Base-by-base conservation (phyloP, 2,888 invertebrate species). In the Dryomyza anilis region DNA sequence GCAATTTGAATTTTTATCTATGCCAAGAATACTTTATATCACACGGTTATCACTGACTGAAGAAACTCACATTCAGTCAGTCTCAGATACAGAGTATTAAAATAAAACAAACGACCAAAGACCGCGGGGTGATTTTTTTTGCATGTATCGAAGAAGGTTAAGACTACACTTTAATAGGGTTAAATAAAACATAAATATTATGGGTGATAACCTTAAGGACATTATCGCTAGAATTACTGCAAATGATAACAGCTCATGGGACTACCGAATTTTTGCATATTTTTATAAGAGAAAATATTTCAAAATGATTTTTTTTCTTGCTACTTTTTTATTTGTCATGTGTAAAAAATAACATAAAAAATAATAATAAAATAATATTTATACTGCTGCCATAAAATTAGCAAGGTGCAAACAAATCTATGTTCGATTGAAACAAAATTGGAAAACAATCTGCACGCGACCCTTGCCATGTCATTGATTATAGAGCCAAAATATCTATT, bases 1-100 rank as follows among this genome's bases (percentile, higher is more conserved):
- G n/a, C 16, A 27, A 14, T 57, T 43, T 39, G 57, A 57, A 57
- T 57, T 57, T 43, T 43, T 57, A 57, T 57, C 43, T 27, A 10
- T 14, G n/a, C 14, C 19, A 14, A 19, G 1, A 30, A 33, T 8
- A 56, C 33, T 19, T 12, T 5, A 4, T 30, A 21, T 7, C 33
- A 30, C 33, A 16, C 12, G 16, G 12, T 2, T 45, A 19, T 45
- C 58, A 58, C 19, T 58, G 19, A 46, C 46, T n/a, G n/a, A n/a
- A n/a, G 46, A 43, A 23, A 57, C 25, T 14, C 50, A 33, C n/a
- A 25, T 43, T 43, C 23, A n/a, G n/a, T n/a, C 25, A 30, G 46
- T 48, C 46, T 14, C 59, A 33, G n/a, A n/a, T 5, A 8, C 12
- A 27, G 50, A 19, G n/a, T 7, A 50, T 27, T 21, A 48, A 29